phyloP scores from a whole-genome alignment of 2,888 invertebrate genomes.

The Dicycla oo region DNA sequence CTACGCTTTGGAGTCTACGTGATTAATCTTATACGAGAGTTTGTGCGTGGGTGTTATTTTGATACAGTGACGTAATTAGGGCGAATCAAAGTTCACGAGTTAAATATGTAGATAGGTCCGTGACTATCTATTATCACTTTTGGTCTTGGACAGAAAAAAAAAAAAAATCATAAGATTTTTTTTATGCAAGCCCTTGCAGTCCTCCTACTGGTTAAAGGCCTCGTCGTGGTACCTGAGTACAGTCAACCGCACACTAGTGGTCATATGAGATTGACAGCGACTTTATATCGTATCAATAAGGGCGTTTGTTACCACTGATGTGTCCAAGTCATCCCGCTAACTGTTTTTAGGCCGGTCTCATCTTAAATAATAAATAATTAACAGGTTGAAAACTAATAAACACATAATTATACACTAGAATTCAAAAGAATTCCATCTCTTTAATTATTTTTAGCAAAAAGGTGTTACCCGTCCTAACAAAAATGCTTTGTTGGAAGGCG shows the following conservation, averaged over 20 bases:
- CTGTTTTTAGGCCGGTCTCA: too few species aligned
- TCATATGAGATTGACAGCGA: neutral
- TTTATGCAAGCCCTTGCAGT: neutral
- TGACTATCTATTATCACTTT: too few species aligned
- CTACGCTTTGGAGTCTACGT: constrained; percentile 50
- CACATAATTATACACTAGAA: neutral
- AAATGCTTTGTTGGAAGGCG: constrained; percentile 42
- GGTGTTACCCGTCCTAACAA: constrained; percentile 35
- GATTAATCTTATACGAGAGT: constrained; percentile 56
- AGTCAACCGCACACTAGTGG: too few species aligned
- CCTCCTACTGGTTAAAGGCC: neutral
- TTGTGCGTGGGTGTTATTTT: constrained; percentile 2
- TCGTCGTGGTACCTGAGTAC: too few species aligned
- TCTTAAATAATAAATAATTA: neutral
- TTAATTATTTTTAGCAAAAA: constrained; percentile 4
- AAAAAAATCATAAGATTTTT: too few species aligned
- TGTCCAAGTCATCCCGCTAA: neutral
- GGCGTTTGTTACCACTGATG: neutral
- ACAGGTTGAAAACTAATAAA: neutral
- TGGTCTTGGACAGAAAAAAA: too few species aligned
- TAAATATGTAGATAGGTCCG: neutral
- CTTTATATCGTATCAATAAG: neutral
- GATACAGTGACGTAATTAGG: neutral
- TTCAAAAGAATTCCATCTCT: neutral
- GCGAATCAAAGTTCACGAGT: neutral